A percentile compares a stretch with the other conserved stretches of the same genome.
Evolutionary conservation across 2,797 vertebrate genomes (phyloP).

Genomic region (Acanthis flammea): DNA sequence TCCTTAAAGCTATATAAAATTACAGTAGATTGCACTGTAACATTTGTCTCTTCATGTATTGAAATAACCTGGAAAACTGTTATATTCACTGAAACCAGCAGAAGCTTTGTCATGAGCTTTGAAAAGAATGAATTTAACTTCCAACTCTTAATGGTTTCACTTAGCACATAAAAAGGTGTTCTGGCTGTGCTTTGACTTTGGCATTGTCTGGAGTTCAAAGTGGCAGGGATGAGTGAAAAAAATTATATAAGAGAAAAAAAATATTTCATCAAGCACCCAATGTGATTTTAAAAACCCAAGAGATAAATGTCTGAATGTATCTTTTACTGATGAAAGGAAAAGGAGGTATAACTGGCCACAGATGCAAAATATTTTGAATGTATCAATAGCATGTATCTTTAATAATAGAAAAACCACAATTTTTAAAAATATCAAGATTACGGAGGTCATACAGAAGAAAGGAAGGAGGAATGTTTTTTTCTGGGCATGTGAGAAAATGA

Average conservation of each 20-base stretch:
- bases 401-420: neutral
- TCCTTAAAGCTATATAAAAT: neutral
- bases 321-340: neutral
- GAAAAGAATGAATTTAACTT: neutral
- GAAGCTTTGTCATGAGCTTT: neutral
- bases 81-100: neutral
- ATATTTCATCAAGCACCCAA: neutral
- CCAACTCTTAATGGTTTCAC: neutral
- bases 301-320: neutral
- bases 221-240: neutral
- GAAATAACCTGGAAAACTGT: neutral
- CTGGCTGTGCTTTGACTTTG: neutral
- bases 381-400: neutral
- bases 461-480: neutral
- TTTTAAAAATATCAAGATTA: neutral
- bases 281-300: neutral
- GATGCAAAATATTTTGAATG: neutral
- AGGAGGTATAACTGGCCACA: neutral
- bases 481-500: neutral
- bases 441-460: neutral
- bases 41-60: neutral
- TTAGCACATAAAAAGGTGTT: neutral
- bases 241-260: neutral
- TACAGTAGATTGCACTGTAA: neutral
- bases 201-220: neutral